Conservation (phyloP, 1,140 invertebrate species). For the Platorchestia sp. region DNA sequence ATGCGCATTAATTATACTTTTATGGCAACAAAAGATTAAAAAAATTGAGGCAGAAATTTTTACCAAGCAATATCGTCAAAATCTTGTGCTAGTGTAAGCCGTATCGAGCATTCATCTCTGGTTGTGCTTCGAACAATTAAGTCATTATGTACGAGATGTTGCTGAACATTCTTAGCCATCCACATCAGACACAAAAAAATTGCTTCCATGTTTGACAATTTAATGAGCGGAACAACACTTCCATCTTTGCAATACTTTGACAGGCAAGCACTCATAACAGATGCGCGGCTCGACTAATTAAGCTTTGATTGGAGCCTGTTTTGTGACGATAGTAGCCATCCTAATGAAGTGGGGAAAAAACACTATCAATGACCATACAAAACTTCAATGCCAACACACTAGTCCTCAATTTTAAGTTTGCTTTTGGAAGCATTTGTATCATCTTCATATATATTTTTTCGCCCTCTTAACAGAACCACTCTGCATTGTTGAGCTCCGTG, state of each 20-base stretch:
- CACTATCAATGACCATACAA: not conserved
- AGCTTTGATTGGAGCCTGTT: not conserved
- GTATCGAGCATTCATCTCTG: not conserved
- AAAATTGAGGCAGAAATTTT: not conserved
- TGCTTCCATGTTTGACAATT: not conserved
- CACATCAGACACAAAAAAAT: not conserved
- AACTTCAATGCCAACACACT: not conserved
- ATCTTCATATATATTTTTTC: not conserved
- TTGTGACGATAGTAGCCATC: not conserved
- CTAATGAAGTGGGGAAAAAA: not conserved
- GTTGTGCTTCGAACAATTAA: not conserved
- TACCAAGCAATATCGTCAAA: not conserved
- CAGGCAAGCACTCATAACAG: not conserved
- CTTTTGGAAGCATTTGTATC: not conserved
- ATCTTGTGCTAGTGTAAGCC: not conserved
- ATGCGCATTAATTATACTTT: not conserved
- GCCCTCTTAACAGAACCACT: not conserved
- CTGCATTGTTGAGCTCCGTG: not conserved
- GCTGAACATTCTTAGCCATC: not conserved
- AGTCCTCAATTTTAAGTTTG: not conserved
- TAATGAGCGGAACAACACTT: not conserved
- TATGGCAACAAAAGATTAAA: not conserved
- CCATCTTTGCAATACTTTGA: not conserved
- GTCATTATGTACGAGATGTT: not conserved
- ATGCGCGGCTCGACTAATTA: not conserved